Base-by-base conservation (phyloP, 2,888 invertebrate species). In the Hymenopus coronatus region DNA sequence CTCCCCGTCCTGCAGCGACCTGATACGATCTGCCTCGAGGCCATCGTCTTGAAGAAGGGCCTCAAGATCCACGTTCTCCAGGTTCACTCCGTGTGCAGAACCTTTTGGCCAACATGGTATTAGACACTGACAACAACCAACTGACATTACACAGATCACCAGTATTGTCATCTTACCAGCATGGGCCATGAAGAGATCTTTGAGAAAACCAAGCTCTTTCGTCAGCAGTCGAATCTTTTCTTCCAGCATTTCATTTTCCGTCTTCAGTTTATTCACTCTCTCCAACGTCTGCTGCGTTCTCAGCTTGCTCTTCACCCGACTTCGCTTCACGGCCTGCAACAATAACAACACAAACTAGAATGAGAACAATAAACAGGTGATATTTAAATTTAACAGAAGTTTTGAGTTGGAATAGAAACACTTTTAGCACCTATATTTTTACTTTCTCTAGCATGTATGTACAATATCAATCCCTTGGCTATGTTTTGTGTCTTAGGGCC, bases 171-270 rank as follows among this genome's bases (percentile, higher is more conserved):
- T 86, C 90, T 88, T 96, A 91, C 97, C 96, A 82, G 97, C 97
- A 92, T 97, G 97, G 8, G 97, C 97, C 90, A 97, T 93, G 92
- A 97, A 97, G 88, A 97, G 93, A 92, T 97, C 97, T 93, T 97
- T 97, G 15, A 97, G 93, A 92, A 97, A 97, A 85, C 96, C 96
- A 33, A 97, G 93, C 92, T 97, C 97, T 92, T 97, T 97, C 20
- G 96, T 96, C n/a, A 97, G 93, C 89, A 96, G 96, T 92, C 97
- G 96, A 3, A 97, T 97, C 93, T 97, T 97, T 91, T 97, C 96
- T 92, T 97, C 97, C 46, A 97, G 93, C 91, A 96, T 95, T 92
- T 97, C 96, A 92, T 97, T 97, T 92, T 97, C 97, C 14, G 95
- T 95, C 92, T 96, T 96, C 82, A 97, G 92, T 92, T 96, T 95